Base-by-base conservation (phyloP, 2,797 vertebrate species). In the Graptemys geographica region DNA sequence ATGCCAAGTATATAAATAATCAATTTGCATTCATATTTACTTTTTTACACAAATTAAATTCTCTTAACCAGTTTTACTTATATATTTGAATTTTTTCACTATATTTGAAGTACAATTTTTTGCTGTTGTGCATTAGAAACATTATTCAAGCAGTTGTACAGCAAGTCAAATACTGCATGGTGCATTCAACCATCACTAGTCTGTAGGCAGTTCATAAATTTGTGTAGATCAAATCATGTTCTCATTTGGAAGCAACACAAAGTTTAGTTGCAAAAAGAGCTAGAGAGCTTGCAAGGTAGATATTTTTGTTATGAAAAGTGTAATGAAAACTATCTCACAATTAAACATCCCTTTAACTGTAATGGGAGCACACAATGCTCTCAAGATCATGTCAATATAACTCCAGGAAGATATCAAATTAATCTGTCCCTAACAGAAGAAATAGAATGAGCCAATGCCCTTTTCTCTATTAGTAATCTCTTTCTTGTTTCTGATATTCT, bases 11-110 rank as follows among this genome's bases (percentile, higher is more conserved):
- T 53, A 25, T 49, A 69, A 87, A n/a, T 57, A 69, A 89, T 31
- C 21, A 21, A 44, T 74, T 28, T 84, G 25, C 52, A 72, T 81
- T 92, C 27, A 2, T 49, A n/a, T 88, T 91, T 93, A 69, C 25
- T 11, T 83, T 56, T 31, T 31, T 7, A 37, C 28, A 86, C 37
- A 21, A 21, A 16, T 47, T 56, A 81, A 6, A 12, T n/a, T 47
- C 52, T n/a, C 16, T 85, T 51, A 31, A 83, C 18, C 28, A 72
- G 25, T 81, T 91, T 84, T 25, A 41, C 65, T 86, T 47, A 2
- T 28, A 57, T 28, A 28, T 57, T 57, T 11, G 27, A 59, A 59
- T 59, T 59, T 59, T 59, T 31, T 2, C 11, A 59, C 12, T 59
- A 15, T 59, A 37, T 69, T 69, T 69, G 65, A 37, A 69, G 18